Percentiles rank a stretch among this genome's conserved stretches.
These are phyloP conservation scores for Hydractinia echinata DNA, from an alignment of 30 jellyfish, hydroid and myxozoan genomes.

Conservation along the genomic window DNA sequence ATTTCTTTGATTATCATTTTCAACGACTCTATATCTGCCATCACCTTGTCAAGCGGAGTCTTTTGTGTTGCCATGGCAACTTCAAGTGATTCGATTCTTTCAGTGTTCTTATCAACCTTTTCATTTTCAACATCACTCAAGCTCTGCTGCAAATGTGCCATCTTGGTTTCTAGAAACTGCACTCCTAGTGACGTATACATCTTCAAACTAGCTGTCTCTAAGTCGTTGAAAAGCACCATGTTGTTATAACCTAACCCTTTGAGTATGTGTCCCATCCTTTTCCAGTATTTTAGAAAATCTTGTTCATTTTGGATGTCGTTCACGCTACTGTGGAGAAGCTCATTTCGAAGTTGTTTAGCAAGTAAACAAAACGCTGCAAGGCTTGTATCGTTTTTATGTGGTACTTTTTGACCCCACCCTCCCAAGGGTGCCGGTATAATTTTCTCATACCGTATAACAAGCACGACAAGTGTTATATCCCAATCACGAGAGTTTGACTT, in stretches of 20 bases:
- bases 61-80: too few species aligned
- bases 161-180: not conserved
- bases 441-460: not conserved
- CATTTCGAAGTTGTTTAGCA: not conserved
- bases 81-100: too few species aligned
- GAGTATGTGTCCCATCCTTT: not conserved
- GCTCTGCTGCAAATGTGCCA: not conserved
- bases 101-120: not conserved
- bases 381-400: not conserved
- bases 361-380: slow-evolving; percentile 3
- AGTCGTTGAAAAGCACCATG: not conserved
- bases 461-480: not conserved
- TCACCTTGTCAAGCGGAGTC: too few species aligned
- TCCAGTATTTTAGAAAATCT: not conserved
- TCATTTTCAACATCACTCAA: not conserved
- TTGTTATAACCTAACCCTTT: not conserved
- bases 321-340: not conserved
- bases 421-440: not conserved
- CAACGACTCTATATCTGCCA: too few species aligned
- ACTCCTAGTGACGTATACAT: slow-evolving; percentile 8
- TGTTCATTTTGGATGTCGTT: not conserved
- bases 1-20: too few species aligned
- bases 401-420: not conserved
- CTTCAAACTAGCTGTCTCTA: not conserved
- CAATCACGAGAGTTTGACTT: not conserved